Evolutionary conservation across 2,113 vertebrate species (phyloP).

Genomic region (Pedetes capensis): DNA sequence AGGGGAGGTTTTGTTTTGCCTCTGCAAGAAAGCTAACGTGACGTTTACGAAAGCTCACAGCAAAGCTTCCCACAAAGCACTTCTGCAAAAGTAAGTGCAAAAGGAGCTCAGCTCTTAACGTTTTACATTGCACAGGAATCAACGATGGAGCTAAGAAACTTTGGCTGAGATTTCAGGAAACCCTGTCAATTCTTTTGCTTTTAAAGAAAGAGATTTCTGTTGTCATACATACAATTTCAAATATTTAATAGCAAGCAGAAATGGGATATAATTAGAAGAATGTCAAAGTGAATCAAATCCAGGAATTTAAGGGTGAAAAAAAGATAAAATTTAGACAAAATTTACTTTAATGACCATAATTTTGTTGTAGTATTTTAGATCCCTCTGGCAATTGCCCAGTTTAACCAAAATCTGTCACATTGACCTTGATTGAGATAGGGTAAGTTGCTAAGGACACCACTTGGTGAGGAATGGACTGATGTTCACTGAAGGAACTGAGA

Average conservation of each 20-base stretch:
- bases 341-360: conserved; percentile 60
- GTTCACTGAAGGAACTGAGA: conserved; percentile 39
- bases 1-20: not conserved
- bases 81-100: not conserved
- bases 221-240: conserved; percentile 1
- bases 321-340: conserved; percentile 63
- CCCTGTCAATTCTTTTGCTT: conserved; percentile 38
- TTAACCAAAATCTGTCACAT: conserved; percentile 24
- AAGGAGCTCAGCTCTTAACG: not conserved
- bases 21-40: not conserved
- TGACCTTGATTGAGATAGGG: not conserved
- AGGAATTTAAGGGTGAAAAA: conserved; percentile 25
- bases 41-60: not conserved
- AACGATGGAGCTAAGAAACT: not conserved
- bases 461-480: not conserved
- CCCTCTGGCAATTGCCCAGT: conserved; percentile 19
- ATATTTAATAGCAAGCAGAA: conserved; percentile 48
- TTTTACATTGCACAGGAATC: not conserved
- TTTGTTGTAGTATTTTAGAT: conserved; percentile 49
- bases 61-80: not conserved
- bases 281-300: conserved; percentile 33
- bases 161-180: conserved; percentile 11
- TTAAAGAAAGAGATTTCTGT: conserved; percentile 45
- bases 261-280: conserved; percentile 35
- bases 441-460: not conserved